phyloP scores from a whole-genome alignment of 2,888 invertebrate genomes.

The Hypselothyrea guttata region DNA sequence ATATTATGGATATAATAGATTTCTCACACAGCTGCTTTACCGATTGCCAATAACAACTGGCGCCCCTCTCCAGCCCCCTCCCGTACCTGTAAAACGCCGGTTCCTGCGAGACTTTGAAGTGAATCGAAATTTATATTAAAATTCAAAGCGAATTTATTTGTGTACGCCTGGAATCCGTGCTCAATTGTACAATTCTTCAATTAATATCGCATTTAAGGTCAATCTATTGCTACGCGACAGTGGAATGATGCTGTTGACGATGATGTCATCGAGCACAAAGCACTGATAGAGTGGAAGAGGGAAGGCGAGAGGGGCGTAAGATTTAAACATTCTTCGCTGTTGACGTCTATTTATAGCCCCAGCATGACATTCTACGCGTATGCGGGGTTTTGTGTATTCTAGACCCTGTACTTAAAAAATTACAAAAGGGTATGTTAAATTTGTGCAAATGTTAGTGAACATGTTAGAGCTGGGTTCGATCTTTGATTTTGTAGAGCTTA shows the following conservation, averaged over 20 bases:
- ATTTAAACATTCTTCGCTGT: constrained; percentile 20
- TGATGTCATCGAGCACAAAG: constrained; percentile 56
- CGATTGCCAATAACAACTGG: constrained; percentile 4
- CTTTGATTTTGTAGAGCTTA: too few species aligned
- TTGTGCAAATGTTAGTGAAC: too few species aligned
- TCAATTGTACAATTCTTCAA: too few species aligned
- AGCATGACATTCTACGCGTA: neutral
- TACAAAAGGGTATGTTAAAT: neutral
- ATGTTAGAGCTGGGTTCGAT: too few species aligned
- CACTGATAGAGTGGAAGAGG: too few species aligned
- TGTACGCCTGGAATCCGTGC: too few species aligned
- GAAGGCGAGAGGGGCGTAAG: neutral
- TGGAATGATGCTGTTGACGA: constrained; percentile 52
- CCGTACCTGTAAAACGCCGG: constrained; percentile 29
- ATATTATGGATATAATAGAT: neutral
- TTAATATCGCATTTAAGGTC: constrained; percentile 14
- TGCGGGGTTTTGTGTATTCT: constrained; percentile 6
- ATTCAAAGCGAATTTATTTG: too few species aligned
- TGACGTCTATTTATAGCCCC: constrained; percentile 42
- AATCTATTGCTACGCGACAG: constrained; percentile 20
- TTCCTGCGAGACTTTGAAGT: constrained; percentile 14
- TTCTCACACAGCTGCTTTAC: neutral
- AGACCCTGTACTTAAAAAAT: too few species aligned
- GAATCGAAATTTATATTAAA: too few species aligned
- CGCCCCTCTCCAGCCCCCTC: neutral